A percentile compares a stretch with the other conserved stretches of the same genome.
Conservation (phyloP, 2,888 invertebrate species). For the Coelinius sp. region DNA sequence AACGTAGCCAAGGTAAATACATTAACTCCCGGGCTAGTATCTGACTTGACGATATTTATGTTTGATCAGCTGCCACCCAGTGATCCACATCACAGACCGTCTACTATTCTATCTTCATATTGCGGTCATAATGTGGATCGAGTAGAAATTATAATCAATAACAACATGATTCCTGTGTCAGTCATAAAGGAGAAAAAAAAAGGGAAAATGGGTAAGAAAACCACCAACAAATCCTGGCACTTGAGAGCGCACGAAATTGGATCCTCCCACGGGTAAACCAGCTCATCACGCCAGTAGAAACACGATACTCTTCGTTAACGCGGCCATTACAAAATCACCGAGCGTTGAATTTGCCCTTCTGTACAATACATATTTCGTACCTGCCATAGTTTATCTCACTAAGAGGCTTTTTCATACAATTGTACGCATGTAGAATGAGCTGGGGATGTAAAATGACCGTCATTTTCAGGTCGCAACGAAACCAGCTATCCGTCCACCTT, state of each 20-base stretch:
- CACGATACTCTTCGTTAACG: slow-evolving; percentile 32
- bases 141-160: too few relatives aligned
- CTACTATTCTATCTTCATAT: too few relatives aligned
- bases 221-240: slow-evolving; percentile 1
- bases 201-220: neutral
- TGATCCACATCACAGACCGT: slow-evolving; percentile 38
- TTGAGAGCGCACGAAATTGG: neutral
- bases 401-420: neutral
- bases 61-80: slow-evolving; percentile 62
- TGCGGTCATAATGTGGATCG: too few relatives aligned
- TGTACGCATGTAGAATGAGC: neutral
- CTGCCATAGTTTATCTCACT: slow-evolving; percentile 3
- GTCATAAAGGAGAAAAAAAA: too few relatives aligned
- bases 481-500: too few relatives aligned
- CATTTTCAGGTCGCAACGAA: too few relatives aligned
- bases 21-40: slow-evolving; percentile 53
- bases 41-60: slow-evolving; percentile 59
- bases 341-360: slow-evolving; percentile 18
- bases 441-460: too few relatives aligned
- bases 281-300: slow-evolving; percentile 17
- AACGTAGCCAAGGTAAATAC: slow-evolving; percentile 61
- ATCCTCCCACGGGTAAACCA: slow-evolving; percentile 18
- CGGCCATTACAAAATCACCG: slow-evolving; percentile 28
- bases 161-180: too few relatives aligned
- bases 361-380: slow-evolving; percentile 10